A percentile compares a stretch with the other conserved stretches of the same genome.
Conservation (phyloP, 1,140 invertebrate genomes). For the Thereuonema tuberculata region DNA sequence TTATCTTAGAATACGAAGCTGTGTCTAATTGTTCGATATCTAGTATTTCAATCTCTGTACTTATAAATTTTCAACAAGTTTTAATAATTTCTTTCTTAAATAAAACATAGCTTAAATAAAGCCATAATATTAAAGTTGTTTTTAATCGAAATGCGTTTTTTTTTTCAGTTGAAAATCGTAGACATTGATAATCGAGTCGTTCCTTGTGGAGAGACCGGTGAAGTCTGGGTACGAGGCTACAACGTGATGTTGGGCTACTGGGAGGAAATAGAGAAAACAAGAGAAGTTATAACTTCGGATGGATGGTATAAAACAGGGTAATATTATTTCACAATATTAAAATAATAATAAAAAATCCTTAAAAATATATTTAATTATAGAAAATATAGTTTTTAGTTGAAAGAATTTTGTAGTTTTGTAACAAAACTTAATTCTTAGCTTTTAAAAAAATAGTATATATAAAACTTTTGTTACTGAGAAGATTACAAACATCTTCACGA, state of each 20-base stretch:
- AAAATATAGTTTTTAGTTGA: neutral
- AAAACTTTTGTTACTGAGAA: neutral
- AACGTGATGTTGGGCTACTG: slow-evolving; percentile 70
- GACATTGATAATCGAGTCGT: slow-evolving; percentile 53
- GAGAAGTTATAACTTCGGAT: slow-evolving; percentile 48
- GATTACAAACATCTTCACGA: too few relatives aligned
- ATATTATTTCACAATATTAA: neutral
- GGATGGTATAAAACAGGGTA: slow-evolving; percentile 87
- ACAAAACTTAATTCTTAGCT: neutral
- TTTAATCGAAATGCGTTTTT: too few relatives aligned
- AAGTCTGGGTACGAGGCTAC: slow-evolving; percentile 71
- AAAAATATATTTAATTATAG: neutral
- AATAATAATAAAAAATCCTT: neutral
- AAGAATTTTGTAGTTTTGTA: neutral
- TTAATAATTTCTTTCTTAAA: too few relatives aligned
- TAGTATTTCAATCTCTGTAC: too few relatives aligned
- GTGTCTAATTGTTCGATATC: too few relatives aligned
- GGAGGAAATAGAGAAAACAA: slow-evolving; percentile 65
- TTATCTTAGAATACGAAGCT: too few relatives aligned
- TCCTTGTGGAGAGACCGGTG: slow-evolving; percentile 59
- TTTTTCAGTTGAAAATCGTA: slow-evolving; percentile 46
- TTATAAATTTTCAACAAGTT: too few relatives aligned
- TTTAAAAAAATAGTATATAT: neutral
- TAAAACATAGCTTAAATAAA: too few relatives aligned
- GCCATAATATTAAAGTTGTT: too few relatives aligned